Percentiles rank a stretch among this genome's conserved stretches.
These are phyloP conservation scores for Parotocinclus haroldoi DNA, from an alignment of 2,797 vertebrate species.

Conservation along the genomic window DNA sequence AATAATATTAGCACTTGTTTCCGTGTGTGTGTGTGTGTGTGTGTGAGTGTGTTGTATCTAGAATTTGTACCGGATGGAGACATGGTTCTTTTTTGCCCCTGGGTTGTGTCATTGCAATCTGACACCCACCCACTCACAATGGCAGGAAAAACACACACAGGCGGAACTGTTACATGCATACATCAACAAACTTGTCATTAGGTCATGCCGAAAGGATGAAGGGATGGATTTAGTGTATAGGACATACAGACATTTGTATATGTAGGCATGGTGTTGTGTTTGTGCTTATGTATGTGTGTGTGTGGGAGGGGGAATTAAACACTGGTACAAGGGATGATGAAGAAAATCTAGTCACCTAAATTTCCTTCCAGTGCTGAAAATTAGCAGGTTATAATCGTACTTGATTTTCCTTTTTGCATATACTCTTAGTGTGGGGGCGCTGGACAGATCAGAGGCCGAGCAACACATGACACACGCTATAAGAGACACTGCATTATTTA, in stretches of 20 bases:
- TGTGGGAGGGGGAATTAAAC: slow-evolving; percentile 9
- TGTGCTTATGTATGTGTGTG: slow-evolving; percentile 1
- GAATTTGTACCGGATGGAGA: slow-evolving; percentile 36
- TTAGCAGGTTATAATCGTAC: slow-evolving; percentile 47
- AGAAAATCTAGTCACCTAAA: slow-evolving; percentile 60
- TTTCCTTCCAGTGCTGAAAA: slow-evolving; percentile 66
- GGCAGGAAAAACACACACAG: slow-evolving; percentile 40
- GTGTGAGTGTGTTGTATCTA: neutral
- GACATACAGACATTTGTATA: slow-evolving; percentile 9
- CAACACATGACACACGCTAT: no score
- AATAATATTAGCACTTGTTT: slow-evolving; percentile 3
- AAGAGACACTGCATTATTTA: no score
- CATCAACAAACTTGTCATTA: slow-evolving; percentile 25
- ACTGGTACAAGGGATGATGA: slow-evolving; percentile 48
- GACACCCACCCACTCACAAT: slow-evolving; percentile 47
- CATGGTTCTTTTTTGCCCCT: slow-evolving; percentile 36
- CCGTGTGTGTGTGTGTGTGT: slow-evolving; percentile 13
- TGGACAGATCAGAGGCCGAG: no score
- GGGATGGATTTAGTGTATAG: slow-evolving; percentile 22
- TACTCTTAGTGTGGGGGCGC: slow-evolving; percentile 21
- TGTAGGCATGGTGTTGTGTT: neutral
- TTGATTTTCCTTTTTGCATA: slow-evolving; percentile 42
- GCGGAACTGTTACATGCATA: slow-evolving; percentile 30
- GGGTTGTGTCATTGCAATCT: slow-evolving; percentile 46
- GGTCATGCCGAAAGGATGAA: slow-evolving; percentile 30